These are phyloP conservation scores for Epizoanthus rinbou DNA, from an alignment of 92 coral and sea anemone species.

Conservation along the genomic window DNA sequence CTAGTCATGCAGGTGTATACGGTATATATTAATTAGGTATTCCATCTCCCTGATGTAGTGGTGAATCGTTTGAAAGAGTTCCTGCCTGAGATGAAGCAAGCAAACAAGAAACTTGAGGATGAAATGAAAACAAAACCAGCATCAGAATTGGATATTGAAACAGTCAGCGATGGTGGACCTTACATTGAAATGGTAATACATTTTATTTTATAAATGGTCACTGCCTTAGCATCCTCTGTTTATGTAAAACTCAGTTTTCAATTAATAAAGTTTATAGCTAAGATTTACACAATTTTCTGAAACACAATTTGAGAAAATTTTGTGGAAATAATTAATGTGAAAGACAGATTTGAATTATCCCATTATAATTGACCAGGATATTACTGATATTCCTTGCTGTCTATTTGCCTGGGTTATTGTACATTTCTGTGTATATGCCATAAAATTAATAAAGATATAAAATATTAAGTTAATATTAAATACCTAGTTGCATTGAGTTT, in stretches of 20 bases:
- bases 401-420: not conserved
- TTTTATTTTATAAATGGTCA: no score
- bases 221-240: no score
- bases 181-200: constrained; percentile 81
- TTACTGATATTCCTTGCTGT: no score
- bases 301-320: no score
- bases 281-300: no score
- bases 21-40: not conserved
- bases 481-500: not conserved
- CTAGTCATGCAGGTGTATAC: no score
- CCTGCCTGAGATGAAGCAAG: constrained; percentile 77
- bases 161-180: constrained; percentile 59
- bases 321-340: no score
- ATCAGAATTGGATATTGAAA: constrained; percentile 70
- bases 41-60: constrained; percentile 39
- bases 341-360: no score
- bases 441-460: not conserved
- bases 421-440: no score
- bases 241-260: no score
- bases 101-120: constrained; percentile 68
- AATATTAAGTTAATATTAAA: not conserved
- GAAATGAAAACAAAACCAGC: constrained; percentile 50
- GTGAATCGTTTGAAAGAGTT: constrained; percentile 65
- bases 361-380: no score
- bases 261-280: no score